Evolutionary conservation across 1,140 invertebrate species (phyloP).

Genomic region (Bombus sibiricus): DNA sequence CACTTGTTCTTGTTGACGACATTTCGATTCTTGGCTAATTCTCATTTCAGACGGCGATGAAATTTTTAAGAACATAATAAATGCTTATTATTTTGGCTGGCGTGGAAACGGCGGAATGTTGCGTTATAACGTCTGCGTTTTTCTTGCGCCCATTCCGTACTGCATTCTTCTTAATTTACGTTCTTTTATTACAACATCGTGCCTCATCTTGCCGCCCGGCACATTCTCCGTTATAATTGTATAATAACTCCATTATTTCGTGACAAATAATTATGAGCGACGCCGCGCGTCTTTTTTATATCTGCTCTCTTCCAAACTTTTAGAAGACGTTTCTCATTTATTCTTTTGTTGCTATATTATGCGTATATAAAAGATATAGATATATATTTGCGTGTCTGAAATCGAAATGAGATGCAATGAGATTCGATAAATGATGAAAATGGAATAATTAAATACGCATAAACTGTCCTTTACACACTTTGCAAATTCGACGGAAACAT

Average conservation of each 20-base stretch:
- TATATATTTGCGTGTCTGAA: too few relatives aligned
- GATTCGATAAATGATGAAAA: too few relatives aligned
- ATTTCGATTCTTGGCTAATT: neutral
- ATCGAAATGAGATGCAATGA: too few relatives aligned
- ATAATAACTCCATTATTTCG: constrained; percentile 2
- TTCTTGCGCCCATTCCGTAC: neutral
- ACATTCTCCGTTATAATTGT: neutral
- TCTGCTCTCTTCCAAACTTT: too few relatives aligned
- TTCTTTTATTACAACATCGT: neutral
- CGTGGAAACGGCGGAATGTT: neutral
- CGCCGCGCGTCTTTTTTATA: neutral
- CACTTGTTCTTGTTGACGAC: too few relatives aligned
- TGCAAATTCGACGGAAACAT: too few relatives aligned
- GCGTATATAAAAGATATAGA: too few relatives aligned
- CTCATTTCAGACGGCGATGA: neutral
- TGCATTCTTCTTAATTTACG: neutral
- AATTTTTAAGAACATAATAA: neutral
- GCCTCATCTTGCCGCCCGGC: neutral
- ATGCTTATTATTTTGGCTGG: neutral
- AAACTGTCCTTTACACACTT: too few relatives aligned
- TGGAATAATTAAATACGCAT: too few relatives aligned
- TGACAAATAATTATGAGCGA: constrained; percentile 5
- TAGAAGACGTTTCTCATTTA: neutral
- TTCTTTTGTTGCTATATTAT: too few relatives aligned
- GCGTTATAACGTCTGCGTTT: neutral